Conservation (phyloP, 2,797 vertebrate species). For the Chloroceryle amazona region DNA sequence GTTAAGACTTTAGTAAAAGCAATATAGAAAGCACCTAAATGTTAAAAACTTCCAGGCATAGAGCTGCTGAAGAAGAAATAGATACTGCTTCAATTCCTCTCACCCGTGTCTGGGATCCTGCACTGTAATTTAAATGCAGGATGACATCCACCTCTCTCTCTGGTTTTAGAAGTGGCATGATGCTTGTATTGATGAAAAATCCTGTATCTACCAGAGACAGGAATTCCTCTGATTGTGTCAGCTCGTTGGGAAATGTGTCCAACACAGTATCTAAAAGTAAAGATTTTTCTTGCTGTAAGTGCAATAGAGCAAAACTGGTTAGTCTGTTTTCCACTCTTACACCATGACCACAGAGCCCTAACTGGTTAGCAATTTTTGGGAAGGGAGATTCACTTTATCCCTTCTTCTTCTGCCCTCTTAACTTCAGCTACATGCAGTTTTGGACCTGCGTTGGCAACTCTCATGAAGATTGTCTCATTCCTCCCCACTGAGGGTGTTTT, state of each 20-base stretch:
- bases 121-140: conserved; percentile 83
- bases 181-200: conserved; percentile 86
- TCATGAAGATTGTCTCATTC: neutral
- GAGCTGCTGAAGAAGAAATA: neutral
- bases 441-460: neutral
- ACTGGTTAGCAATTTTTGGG: neutral
- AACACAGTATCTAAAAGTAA: conserved; percentile 83
- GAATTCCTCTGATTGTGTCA: conserved; percentile 82
- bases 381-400: neutral
- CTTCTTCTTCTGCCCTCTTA: neutral
- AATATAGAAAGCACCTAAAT: neutral
- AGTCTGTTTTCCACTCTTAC: neutral
- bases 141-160: conserved; percentile 86
- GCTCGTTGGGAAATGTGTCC: conserved; percentile 86
- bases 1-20: neutral
- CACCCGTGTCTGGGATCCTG: conserved; percentile 80
- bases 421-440: neutral
- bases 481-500: fast-evolving
- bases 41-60: neutral
- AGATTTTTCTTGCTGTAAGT: neutral
- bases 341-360: neutral
- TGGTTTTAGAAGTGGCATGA: conserved; percentile 82
- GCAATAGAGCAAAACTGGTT: neutral
- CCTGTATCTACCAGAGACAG: conserved; percentile 86
- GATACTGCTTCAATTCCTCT: neutral